Base-by-base conservation (phyloP, 23 tunicate genomes). In the Halocynthia aurantium region DNA sequence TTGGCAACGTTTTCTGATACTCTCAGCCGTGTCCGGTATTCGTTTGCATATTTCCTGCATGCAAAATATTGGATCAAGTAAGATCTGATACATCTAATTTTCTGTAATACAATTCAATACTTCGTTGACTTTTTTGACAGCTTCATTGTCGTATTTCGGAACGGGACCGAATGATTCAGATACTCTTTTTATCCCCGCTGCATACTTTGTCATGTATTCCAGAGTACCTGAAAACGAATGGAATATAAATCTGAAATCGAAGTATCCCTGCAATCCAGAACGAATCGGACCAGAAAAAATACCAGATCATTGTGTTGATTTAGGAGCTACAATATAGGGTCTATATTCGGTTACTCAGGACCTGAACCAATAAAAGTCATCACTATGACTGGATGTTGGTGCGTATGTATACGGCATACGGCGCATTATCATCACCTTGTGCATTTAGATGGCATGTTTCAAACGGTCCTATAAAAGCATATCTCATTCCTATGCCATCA, bases 401-500 rank as follows among this genome's bases (percentile, higher is more conserved):
- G 2, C 18, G 1, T 17, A 4, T 4, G n/a, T 60, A 60, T 15
- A 60, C n/a, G n/a, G 2, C 18, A 60, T 15, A 60, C 64, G 18
- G 4, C 64, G 4, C n/a, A 50, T 66, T 78, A 56, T 10, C 18
- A 17, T 52, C 55, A 84, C 95, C 95, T 84, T 95, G 96, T 8
- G 99, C 99, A 81, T 95, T 95, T 6, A 95, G 79, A 83, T 95
- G 99, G 52, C 84, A 82, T 12, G 99, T 95, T 77, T 95, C 88
- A 64, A 89, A 95, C 6, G 99, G 99, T 55, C 99, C 99, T 54
- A 95, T 95, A 52, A 90, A 88, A 6, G 99, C 99, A 82, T 95
- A 95, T 67, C 99, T 67, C 93, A 87, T 86, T 71, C 93, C 93
- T 22, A 93, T 54, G 13, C 90, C 90, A 76, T 49, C 72, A 7